Conservation (phyloP, 2,113 vertebrate genomes). For the Xenus cinereus region DNA sequence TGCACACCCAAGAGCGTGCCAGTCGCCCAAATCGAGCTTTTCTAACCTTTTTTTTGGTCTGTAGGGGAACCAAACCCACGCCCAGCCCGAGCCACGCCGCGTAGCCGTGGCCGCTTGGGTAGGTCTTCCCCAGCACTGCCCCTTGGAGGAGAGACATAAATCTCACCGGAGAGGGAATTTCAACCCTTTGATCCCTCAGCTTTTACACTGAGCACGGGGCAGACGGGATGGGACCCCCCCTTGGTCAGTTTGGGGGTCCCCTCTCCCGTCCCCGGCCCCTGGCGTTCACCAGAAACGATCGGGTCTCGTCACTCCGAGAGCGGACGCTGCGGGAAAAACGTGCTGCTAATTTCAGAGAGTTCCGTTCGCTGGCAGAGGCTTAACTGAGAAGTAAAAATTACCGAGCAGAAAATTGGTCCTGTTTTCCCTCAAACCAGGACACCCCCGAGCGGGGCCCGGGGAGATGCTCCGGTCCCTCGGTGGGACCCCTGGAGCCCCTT, state of each 20-base stretch:
- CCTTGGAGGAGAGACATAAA: neutral
- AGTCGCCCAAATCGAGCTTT: neutral
- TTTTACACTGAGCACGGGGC: neutral
- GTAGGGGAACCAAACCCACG: neutral
- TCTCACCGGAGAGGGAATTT: neutral
- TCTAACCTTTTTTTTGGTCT: neutral
- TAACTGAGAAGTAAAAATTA: neutral
- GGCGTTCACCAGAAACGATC: neutral
- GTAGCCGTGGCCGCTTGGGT: neutral
- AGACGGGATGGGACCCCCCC: too few species aligned
- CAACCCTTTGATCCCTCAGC: neutral
- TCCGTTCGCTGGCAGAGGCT: neutral
- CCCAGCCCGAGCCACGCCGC: fast-evolving
- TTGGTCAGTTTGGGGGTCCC: too few species aligned
- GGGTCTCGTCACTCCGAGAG: neutral
- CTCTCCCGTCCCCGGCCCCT: too few species aligned
- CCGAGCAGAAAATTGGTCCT: neutral
- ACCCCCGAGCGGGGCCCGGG: fast-evolving
- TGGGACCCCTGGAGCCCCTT: neutral
- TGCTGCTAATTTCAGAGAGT: neutral
- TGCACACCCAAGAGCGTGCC: neutral
- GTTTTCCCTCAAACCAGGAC: neutral
- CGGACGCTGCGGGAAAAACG: neutral
- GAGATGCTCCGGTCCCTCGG: neutral
- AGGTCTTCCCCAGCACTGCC: neutral